phyloP scores from a whole-genome alignment of 2,888 invertebrate genomes.

The Marronus borbonicus region DNA sequence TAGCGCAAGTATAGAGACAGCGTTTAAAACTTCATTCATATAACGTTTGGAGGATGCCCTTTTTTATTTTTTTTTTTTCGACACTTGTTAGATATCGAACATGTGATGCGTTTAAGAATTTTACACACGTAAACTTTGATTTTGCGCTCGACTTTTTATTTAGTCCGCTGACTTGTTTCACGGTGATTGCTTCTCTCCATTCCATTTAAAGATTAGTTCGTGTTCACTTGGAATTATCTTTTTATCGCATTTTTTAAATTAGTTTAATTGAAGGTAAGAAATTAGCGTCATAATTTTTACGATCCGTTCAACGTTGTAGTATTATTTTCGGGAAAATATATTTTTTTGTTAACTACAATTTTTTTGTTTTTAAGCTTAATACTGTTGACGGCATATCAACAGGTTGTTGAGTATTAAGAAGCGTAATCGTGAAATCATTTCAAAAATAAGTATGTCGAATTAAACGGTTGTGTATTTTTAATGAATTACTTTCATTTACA shows the following conservation, averaged over 20 bases:
- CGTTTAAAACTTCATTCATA: slow-evolving; percentile 60
- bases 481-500: too few relatives aligned
- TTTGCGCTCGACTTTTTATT: slow-evolving; percentile 1
- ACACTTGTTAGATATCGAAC: slow-evolving; percentile 48
- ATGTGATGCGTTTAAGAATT: slow-evolving; percentile 36
- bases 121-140: slow-evolving; percentile 38
- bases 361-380: background rate
- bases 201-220: background rate
- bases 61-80: slow-evolving; percentile 38
- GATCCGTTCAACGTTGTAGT: background rate
- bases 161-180: slow-evolving; percentile 20
- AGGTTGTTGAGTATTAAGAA: background rate
- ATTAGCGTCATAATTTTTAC: background rate
- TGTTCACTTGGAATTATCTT: background rate
- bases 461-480: too few relatives aligned
- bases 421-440: background rate
- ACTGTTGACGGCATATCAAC: background rate
- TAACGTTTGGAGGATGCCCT: slow-evolving; percentile 37
- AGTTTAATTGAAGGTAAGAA: background rate
- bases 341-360: background rate
- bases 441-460: too few relatives aligned
- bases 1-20: slow-evolving; percentile 54
- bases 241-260: background rate
- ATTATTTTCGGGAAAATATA: background rate
- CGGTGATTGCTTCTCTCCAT: background rate